Evolutionary conservation across 2,113 vertebrate genomes (phyloP).

Genomic region (Kryptolebias marmoratus): DNA sequence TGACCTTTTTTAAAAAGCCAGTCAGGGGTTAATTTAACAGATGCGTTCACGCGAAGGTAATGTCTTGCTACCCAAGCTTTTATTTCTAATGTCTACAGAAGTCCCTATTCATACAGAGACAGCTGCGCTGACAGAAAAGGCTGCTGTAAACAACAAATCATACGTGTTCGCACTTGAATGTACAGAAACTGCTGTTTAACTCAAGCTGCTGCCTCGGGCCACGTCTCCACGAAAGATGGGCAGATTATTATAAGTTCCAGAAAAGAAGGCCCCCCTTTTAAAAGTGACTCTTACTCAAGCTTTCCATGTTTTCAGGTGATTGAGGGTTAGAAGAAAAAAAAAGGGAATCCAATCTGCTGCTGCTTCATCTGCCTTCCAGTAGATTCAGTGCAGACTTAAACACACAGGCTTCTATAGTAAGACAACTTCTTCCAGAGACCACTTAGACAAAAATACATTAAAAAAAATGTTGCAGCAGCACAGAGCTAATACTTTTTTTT

Average conservation of each 20-base stretch:
- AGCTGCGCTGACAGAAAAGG: constrained; percentile 33
- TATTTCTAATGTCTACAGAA: constrained; percentile 9
- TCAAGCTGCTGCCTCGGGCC: constrained; percentile 21
- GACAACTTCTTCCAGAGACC: constrained; percentile 84
- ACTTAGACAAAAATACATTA: constrained; percentile 25
- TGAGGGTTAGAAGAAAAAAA: not conserved
- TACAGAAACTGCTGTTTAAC: constrained; percentile 34
- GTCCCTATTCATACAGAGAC: constrained; percentile 6
- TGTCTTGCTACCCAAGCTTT: not conserved
- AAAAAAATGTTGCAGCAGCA: constrained; percentile 4
- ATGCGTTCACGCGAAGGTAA: not conserved
- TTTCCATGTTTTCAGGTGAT: constrained; percentile 6
- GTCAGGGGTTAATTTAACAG: not conserved
- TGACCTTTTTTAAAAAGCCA: not conserved
- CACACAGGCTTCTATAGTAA: constrained; percentile 79
- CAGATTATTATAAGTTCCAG: constrained; percentile 3
- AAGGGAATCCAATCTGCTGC: not conserved
- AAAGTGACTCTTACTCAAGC: not conserved
- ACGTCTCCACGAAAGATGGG: constrained; percentile 4
- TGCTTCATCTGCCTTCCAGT: constrained; percentile 78
- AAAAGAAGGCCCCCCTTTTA: constrained; percentile 23
- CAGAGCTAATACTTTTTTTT: constrained; percentile 29
- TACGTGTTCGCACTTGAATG: constrained; percentile 61
- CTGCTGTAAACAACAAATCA: constrained; percentile 13
- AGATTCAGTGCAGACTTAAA: constrained; percentile 86